These are phyloP conservation scores for Alca torda DNA, from an alignment of 2,797 vertebrate genomes.

Conservation along the genomic window DNA sequence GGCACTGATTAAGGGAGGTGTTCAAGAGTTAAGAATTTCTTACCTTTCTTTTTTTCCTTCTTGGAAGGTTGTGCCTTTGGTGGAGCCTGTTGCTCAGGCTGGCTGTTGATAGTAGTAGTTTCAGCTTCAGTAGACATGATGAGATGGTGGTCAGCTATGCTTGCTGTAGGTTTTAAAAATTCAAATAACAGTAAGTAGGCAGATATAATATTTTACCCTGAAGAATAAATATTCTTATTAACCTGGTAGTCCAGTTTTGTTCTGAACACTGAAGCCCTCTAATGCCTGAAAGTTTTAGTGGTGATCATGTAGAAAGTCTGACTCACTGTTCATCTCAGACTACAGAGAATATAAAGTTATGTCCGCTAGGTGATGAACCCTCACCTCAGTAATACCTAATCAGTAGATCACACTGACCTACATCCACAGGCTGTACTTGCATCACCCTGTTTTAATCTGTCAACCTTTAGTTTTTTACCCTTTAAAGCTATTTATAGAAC, in stretches of 20 bases:
- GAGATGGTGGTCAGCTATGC: neutral
- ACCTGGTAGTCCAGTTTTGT: neutral
- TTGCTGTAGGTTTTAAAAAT: neutral
- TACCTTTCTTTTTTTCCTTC: conserved; percentile 95
- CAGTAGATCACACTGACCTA: neutral
- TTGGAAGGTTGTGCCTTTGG: conserved; percentile 81
- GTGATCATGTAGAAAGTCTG: neutral
- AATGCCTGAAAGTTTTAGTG: neutral
- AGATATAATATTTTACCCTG: neutral
- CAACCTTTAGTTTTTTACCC: neutral
- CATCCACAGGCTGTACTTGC: neutral
- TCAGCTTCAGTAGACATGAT: conserved; percentile 90
- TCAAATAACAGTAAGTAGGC: neutral
- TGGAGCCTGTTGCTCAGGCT: conserved; percentile 75
- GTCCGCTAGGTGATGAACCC: neutral
- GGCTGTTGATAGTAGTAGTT: conserved; percentile 61
- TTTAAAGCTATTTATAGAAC: neutral
- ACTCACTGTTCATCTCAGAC: neutral
- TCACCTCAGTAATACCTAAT: neutral
- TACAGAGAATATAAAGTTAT: neutral
- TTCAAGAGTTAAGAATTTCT: neutral
- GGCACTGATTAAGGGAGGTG: neutral
- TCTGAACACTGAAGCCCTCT: neutral
- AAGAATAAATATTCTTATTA: neutral
- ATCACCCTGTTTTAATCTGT: neutral